Conservation (phyloP, 2,113 vertebrate species). For the Leptobrachium leishanense region DNA sequence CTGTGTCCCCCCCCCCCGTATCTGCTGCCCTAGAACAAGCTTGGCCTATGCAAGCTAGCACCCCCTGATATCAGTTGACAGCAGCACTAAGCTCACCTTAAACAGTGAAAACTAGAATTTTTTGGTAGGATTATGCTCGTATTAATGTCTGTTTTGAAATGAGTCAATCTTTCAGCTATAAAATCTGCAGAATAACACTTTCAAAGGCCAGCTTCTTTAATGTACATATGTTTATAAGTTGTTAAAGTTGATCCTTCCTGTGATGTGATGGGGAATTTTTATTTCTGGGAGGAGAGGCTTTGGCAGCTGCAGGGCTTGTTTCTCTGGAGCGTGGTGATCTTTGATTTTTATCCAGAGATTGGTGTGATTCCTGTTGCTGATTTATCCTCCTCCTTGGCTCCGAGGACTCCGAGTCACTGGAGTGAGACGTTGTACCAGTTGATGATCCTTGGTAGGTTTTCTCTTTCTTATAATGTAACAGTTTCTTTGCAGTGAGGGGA, state of each 20-base stretch:
- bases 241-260: neutral
- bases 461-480: neutral
- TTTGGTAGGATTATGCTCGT: neutral
- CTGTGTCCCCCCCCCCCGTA: too few relatives aligned
- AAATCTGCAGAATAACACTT: neutral
- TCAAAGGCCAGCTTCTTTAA: neutral
- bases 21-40: too few relatives aligned
- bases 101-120: neutral
- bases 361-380: neutral
- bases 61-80: neutral
- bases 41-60: too few relatives aligned
- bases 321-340: conserved; percentile 3
- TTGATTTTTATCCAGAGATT: neutral
- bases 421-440: neutral
- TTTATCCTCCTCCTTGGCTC: neutral
- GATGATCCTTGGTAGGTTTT: neutral
- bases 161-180: neutral
- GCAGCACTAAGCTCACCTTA: neutral
- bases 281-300: neutral
- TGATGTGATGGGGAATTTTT: neutral
- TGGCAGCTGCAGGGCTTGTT: conserved; percentile 4
- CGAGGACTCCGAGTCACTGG: neutral
- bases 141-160: neutral
- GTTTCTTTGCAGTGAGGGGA: conserved; percentile 6
- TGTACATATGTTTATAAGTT: neutral